Percentiles rank a stretch among this genome's conserved stretches.
These are phyloP conservation scores for Pelecanus crispus DNA, from an alignment of 2,113 vertebrate genomes.

Conservation along the genomic window DNA sequence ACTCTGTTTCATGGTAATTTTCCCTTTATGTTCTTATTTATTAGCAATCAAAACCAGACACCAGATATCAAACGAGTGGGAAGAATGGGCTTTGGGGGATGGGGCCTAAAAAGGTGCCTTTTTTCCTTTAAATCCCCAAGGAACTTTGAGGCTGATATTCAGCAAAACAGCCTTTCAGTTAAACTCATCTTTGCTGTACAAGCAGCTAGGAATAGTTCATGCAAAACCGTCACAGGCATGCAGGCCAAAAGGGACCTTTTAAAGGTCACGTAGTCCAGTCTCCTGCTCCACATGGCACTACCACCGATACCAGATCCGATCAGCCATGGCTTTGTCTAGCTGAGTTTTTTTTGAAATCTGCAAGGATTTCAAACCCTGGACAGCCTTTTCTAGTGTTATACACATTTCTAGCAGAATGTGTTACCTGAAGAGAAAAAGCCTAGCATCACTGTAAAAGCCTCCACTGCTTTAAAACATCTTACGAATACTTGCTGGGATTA, in stretches of 20 bases:
- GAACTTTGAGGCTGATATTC: neutral
- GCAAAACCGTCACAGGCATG: neutral
- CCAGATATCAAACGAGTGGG: neutral
- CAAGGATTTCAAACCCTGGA: neutral
- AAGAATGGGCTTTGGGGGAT: neutral
- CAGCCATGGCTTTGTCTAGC: neutral
- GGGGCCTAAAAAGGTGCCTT: neutral
- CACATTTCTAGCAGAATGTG: neutral
- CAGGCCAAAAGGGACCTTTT: neutral
- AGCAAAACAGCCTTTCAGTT: neutral
- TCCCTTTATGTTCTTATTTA: neutral
- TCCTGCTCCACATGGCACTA: neutral
- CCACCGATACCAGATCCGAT: neutral
- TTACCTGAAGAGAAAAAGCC: neutral
- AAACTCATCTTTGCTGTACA: neutral
- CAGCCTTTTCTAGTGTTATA: neutral
- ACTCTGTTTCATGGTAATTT: neutral
- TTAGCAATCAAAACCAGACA: neutral
- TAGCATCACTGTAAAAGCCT: neutral
- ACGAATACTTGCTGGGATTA: neutral
- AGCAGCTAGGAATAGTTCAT: neutral
- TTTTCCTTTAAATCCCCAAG: neutral
- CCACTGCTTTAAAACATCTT: neutral
- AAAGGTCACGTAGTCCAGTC: neutral
- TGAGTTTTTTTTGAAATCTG: neutral